Evolutionary conservation across 2,888 invertebrate species (phyloP), one percentile per base, ranked within the genome.

Genomic region (Chrysodeixis includens): DNA sequence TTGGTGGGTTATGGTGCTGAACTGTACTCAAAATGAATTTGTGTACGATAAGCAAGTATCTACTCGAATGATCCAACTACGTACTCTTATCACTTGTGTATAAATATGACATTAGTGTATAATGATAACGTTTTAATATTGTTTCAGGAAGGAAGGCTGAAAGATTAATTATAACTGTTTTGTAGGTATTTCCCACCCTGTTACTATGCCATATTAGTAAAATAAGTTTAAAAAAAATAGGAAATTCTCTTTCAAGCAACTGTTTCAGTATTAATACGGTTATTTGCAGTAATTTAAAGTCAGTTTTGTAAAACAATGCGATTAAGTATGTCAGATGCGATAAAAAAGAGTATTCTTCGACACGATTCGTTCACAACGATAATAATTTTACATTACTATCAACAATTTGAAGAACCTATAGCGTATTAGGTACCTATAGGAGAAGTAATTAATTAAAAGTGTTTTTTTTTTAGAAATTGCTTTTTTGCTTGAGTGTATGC

Each of bases 41-140:
- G 22, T 55, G 46, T 61, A 54, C 57, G 62, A 62, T 65, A 58
- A 55, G 35, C 32, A 55, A 61, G 54, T 66, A 56, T 62, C 55
- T 56, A 54, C 32, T 59, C 10, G 51, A 60, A 70, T 58, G 22
- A 74, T 62, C 56, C 18, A 44, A 53, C 32, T 62, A 49, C 51
- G 52, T 40, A 52, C 30, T 46, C 30, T 71, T 77, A 68, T 68
- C 55, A 52, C 20, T 14, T 53, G 32, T 54, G 30, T 58, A 69
- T 57, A 49, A 57, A 26, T 40, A 58, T 62, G 53, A 61, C 52
- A 65, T 60, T 54, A 70, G n/a, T 60, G 56, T 52, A 61, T 55
- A 56, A 54, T 53, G 56, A 63, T 78, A 70, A 59, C 46, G 58
- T 49, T 56, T 57, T 61, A 40, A 61, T 57, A 56, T 63, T 61